Evolutionary conservation across 1,140 invertebrate species (phyloP), one percentile per base, ranked within the genome.

Genomic region (Riptortus pedestris): DNA sequence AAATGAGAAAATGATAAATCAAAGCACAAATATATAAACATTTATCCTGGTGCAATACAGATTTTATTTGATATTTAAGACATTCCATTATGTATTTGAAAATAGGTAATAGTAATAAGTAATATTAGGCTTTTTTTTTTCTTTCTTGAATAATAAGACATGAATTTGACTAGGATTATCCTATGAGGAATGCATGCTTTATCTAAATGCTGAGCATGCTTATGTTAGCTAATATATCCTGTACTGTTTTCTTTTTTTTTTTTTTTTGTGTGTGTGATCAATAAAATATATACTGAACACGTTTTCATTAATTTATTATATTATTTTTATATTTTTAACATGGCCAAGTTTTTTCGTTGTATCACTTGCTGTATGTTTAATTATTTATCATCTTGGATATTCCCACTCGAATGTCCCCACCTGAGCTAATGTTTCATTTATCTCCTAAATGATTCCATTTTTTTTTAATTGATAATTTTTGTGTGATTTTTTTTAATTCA

Each of bases 301-400:
- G 24, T 55, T 55, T 55, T 55, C 24, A 18, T 60, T 59, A 55
- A 69, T 63, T 65, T 60, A 60, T 62, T n/a, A n/a, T n/a, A n/a
- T n/a, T n/a, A n/a, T n/a, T n/a, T n/a, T n/a, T n/a, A n/a, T n/a
- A n/a, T 59, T 63, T 45, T 65, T 63, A 60, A 63, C 33, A 52
- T 59, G 26, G 47, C 47, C 38, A 51, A 43, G 60, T 48, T 66
- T 63, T 66, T 45, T 51, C 9, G 31, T 61, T 59, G 26, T 16
- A n/a, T 33, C n/a, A 22, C 31, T 14, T 4, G 14, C 14, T 29
- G 14, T 18, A 20, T 22, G 22, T 57, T 18, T 24, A 27, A 26
- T 29, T 57, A 12, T 9, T 22, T 27, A n/a, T 33, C 57, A 14
- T n/a, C 57, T 59, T 59, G 57, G 57, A 59, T 59, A 59, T 59